Evolutionary conservation across 2,797 vertebrate genomes (phyloP).

Genomic region (Carcharodon carcharias): DNA sequence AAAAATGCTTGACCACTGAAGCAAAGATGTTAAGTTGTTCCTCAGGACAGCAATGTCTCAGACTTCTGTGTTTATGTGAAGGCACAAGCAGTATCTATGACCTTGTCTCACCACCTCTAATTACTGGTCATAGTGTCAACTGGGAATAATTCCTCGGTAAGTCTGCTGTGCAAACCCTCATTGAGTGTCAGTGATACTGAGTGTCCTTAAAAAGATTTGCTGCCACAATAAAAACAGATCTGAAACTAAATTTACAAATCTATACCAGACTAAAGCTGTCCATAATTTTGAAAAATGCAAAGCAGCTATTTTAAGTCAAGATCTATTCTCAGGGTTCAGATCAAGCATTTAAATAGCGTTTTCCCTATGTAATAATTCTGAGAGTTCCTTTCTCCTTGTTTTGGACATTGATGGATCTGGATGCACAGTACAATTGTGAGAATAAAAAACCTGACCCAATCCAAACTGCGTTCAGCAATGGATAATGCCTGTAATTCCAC

Average conservation of each 20-base stretch:
- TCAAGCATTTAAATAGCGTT: too few relatives aligned
- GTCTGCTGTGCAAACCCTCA: neutral
- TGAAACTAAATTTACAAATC: neutral
- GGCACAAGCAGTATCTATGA: neutral
- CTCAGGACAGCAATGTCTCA: neutral
- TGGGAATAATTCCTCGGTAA: neutral
- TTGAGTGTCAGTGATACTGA: neutral
- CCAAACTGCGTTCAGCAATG: neutral
- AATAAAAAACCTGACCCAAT: neutral
- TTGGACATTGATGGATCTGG: neutral
- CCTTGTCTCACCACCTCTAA: neutral
- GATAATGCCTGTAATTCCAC: neutral
- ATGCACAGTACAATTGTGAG: neutral
- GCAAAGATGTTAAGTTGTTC: neutral
- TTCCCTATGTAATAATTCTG: neutral
- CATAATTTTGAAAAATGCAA: neutral
- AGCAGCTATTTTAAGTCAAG: neutral
- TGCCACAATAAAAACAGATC: neutral
- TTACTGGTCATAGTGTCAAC: neutral
- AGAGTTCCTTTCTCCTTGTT: neutral
- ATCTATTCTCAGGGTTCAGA: neutral
- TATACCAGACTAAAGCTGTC: neutral
- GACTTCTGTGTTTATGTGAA: neutral
- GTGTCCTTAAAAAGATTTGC: neutral
- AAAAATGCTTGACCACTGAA: neutral